A percentile compares a stretch with the other conserved stretches of the same genome.
Conservation (phyloP, 2,797 vertebrate genomes). For the Spinus pinus region DNA sequence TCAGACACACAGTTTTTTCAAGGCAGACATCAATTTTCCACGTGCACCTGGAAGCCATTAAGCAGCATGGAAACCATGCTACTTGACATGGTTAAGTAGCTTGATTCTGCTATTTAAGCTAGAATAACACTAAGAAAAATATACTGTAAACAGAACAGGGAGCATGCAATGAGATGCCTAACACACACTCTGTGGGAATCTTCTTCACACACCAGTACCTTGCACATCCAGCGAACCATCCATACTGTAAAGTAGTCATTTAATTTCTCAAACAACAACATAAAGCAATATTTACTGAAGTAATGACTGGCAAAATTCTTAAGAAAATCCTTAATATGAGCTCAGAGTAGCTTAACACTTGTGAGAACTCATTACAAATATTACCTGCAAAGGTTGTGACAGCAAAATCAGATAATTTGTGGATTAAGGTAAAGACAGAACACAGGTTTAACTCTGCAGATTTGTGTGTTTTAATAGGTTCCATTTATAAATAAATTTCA, state of each 20-base stretch:
- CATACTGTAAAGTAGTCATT: background rate
- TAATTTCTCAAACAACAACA: background rate
- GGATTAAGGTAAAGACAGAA: background rate
- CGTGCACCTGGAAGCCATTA: background rate
- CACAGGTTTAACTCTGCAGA: background rate
- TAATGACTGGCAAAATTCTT: background rate
- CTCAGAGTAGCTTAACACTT: background rate
- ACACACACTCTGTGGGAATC: background rate
- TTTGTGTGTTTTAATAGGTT: background rate
- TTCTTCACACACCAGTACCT: background rate
- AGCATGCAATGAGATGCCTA: background rate
- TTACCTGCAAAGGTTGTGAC: background rate
- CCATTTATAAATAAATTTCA: slow-evolving; percentile 42
- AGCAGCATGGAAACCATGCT: background rate
- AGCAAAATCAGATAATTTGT: background rate
- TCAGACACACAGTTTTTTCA: background rate
- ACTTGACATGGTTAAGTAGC: background rate
- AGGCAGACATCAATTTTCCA: background rate
- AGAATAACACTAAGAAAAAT: background rate
- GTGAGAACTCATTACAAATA: slow-evolving; percentile 24
- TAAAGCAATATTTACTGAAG: background rate
- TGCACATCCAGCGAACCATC: background rate
- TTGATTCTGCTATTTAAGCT: background rate
- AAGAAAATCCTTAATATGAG: background rate
- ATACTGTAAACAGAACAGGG: background rate